Evolutionary conservation across 2,888 invertebrate genomes (phyloP).

Genomic region (Digitonthophagus gazella): DNA sequence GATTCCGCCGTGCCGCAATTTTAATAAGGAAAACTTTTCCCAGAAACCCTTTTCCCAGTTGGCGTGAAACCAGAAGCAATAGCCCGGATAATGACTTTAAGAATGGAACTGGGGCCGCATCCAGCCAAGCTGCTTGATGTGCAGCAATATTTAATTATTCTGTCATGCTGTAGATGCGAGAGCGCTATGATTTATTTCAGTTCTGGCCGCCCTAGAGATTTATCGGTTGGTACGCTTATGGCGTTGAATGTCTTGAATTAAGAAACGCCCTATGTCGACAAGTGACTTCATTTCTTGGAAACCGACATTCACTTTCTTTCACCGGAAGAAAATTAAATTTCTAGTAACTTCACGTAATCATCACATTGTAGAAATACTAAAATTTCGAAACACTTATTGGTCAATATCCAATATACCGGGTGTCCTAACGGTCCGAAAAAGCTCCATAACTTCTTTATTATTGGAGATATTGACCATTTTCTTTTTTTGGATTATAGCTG

Average conservation of each 20-base stretch:
- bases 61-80: slow-evolving; percentile 5
- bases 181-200: slow-evolving; percentile 10
- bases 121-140: not conserved
- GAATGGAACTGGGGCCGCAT: slow-evolving; percentile 10
- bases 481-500: too few species aligned
- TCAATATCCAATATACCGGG: too few species aligned
- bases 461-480: too few species aligned
- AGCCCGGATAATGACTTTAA: slow-evolving; percentile 7
- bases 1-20: slow-evolving; percentile 3
- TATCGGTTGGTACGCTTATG: not conserved
- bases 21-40: slow-evolving; percentile 15
- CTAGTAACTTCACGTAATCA: too few species aligned
- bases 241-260: slow-evolving; percentile 5
- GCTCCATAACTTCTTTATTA: too few species aligned
- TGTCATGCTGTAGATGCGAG: slow-evolving; percentile 19
- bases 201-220: slow-evolving; percentile 5
- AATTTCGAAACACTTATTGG: too few species aligned
- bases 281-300: not conserved
- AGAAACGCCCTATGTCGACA: not conserved
- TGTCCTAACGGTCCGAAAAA: too few species aligned
- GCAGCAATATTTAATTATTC: slow-evolving; percentile 27
- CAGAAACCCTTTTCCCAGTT: slow-evolving; percentile 8
- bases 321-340: too few species aligned
- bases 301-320: too few species aligned
- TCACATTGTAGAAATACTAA: too few species aligned